These are phyloP conservation scores for Ypsolopha sequella DNA, from an alignment of 2,888 invertebrate genomes.

Conservation along the genomic window DNA sequence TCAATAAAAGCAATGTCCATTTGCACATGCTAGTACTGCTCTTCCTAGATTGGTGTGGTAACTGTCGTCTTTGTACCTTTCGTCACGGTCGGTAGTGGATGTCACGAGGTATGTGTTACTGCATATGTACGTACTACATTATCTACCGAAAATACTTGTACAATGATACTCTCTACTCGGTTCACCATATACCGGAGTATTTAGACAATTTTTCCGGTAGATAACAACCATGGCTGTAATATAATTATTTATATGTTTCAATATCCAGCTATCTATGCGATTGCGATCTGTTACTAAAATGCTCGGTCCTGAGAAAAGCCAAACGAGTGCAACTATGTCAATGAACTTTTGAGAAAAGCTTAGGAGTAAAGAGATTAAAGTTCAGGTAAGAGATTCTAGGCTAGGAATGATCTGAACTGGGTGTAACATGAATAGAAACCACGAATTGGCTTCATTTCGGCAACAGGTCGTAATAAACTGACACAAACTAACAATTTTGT, in stretches of 20 bases:
- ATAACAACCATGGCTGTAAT: too few relatives aligned
- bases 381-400: conserved; percentile 12
- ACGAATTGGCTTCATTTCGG: conserved; percentile 65
- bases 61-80: neutral
- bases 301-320: conserved; percentile 40
- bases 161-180: too few relatives aligned
- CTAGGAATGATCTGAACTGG: conserved; percentile 58
- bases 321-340: conserved; percentile 18
- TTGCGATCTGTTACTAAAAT: conserved; percentile 70
- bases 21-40: neutral
- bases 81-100: neutral
- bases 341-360: conserved; percentile 15
- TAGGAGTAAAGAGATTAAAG: conserved; percentile 3
- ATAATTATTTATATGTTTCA: too few relatives aligned
- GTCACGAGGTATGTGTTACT: conserved; percentile 1
- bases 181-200: too few relatives aligned
- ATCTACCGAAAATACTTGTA: neutral
- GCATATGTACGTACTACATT: neutral
- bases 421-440: conserved; percentile 41
- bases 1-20: neutral
- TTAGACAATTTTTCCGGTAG: too few relatives aligned
- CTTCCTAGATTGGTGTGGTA: neutral
- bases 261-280: conserved; percentile 16
- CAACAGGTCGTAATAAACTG: conserved; percentile 64
- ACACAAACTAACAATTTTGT: conserved; percentile 13